phyloP scores from a whole-genome alignment of 1,140 invertebrate species.

The Plectus sambesii region DNA sequence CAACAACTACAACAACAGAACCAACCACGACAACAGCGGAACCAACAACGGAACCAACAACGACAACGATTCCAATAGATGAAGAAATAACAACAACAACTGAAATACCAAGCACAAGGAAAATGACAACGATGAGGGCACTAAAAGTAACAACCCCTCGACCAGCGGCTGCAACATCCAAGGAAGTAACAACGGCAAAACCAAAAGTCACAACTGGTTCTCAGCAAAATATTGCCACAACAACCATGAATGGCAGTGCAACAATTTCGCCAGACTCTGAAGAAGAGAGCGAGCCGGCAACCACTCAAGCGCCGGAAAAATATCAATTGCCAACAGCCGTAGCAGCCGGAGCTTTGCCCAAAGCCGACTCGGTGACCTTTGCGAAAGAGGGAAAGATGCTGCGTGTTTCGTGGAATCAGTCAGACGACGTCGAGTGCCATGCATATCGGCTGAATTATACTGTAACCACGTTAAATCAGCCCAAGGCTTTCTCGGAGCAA shows the following conservation, averaged over 20 bases:
- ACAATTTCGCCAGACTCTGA: conserved; percentile 1
- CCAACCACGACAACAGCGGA: neutral
- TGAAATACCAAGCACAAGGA: conserved; percentile 6
- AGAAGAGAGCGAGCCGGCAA: conserved; percentile 7
- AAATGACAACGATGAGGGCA: conserved; percentile 4
- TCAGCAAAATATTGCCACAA: no score
- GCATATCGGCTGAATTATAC: conserved; percentile 36
- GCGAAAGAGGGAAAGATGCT: conserved; percentile 13
- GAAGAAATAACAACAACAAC: conserved; percentile 14
- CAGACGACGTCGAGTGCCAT: conserved; percentile 33
- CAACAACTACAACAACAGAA: neutral
- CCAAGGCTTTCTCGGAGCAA: conserved; percentile 12
- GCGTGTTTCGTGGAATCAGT: conserved; percentile 32
- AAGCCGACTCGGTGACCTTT: conserved; percentile 4
- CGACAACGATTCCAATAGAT: neutral
- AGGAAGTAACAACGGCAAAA: no score
- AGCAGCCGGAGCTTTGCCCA: neutral
- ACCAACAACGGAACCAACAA: conserved; percentile 1
- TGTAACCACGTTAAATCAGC: conserved; percentile 16
- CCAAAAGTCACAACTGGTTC: no score
- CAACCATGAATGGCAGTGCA: no score
- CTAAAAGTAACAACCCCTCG: no score
- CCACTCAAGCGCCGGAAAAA: conserved; percentile 3
- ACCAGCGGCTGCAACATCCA: no score
- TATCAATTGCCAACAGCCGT: conserved; percentile 4